Base-by-base conservation (phyloP, 2,888 invertebrate genomes). In the Pocota personata region DNA sequence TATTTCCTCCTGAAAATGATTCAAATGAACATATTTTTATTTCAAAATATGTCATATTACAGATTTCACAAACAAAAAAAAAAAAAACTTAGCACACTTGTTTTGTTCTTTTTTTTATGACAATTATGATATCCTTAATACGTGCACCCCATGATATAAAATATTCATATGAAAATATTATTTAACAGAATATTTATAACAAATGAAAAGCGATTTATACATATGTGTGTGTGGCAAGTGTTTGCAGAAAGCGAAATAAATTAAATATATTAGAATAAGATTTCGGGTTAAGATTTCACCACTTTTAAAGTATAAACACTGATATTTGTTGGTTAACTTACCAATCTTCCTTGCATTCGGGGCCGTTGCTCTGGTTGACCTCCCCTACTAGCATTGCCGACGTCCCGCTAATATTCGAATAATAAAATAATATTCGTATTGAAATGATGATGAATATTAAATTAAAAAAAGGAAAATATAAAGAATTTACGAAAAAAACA, bases 1-100 rank as follows among this genome's bases (percentile, higher is more conserved):
- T 10, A 89, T 90, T 78, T 92, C 92, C 89, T 92, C 92, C 92
- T 92, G 88, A 35, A 89, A 88, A 52, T 50, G 5, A 16, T 27
- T 50, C 3, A 55, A 75, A 46, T 55, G 0, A 7, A 32, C 21
- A 4, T 10, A 16, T 21, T 12, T n/a, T 14, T 19, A 32, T 35
- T 57, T 32, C 16, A 19, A 35, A 16, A 2, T 16, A 8, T 27
- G 1, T 57, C 3, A 19, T 19, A 2, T 16, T 6, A 48, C 3
- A 48, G 12, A 2, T 16, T 2, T 7, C 3, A 3, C 8, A n/a
- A 19, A 19, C 4, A 50, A 7, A n/a, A 32, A 30, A 30, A 30
- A 32, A n/a, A n/a, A n/a, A n/a, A n/a, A n/a, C n/a, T n/a, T n/a
- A n/a, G 10, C 55, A 16, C 55, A 8, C 5, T 52, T 27, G 7